Base-by-base conservation (phyloP, 2,888 invertebrate genomes). In the Gasteruption jaculator region DNA sequence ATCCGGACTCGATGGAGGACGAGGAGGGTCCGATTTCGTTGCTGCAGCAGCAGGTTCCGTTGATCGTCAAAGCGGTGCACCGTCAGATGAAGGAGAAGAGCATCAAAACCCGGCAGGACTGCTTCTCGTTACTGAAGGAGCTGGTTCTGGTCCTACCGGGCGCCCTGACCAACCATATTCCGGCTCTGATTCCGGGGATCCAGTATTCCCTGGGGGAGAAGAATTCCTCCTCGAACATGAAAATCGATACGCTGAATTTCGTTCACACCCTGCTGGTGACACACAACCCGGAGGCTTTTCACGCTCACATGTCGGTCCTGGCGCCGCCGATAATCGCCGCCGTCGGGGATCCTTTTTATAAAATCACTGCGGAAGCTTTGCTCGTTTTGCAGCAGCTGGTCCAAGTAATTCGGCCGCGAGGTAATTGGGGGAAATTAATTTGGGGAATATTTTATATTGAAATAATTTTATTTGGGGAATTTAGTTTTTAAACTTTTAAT, bases 291-390 rank as follows among this genome's bases (percentile, higher is more conserved):
- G 80, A 77, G 55, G 83, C 83, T 2, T 91, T 95, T 72, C 86
- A 90, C 56, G 79, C 82, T 4, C 87, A 91, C 69, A 86, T 91
- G 68, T 76, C 79, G 2, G 79, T 83, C 18, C 72, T 94, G 27
- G 79, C 91, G 47, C 90, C 91, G 7, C 85, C 93, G 4, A 85
- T 97, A 33, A 84, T 94, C 33, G 78, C 83, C 44, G 88, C 93
- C 24, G 94, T 97, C 16, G 85, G 86, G 38, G 99, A 99, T 76
- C 85, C 86, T 30, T 99, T 99, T 76, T 99, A 99, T 75, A 99
- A 99, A 76, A 96, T 99, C 57, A 92, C 94, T 2, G 95, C 96
- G 0, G 97, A 97, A 71, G 96, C 96, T 2, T 75, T 97, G 39
- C 74, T 91, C 16, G 95, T 96, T 12, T 76, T 95, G 48, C 95